These are phyloP conservation scores for Bombus affinis DNA, from an alignment of 1,140 invertebrate genomes.

Conservation along the genomic window DNA sequence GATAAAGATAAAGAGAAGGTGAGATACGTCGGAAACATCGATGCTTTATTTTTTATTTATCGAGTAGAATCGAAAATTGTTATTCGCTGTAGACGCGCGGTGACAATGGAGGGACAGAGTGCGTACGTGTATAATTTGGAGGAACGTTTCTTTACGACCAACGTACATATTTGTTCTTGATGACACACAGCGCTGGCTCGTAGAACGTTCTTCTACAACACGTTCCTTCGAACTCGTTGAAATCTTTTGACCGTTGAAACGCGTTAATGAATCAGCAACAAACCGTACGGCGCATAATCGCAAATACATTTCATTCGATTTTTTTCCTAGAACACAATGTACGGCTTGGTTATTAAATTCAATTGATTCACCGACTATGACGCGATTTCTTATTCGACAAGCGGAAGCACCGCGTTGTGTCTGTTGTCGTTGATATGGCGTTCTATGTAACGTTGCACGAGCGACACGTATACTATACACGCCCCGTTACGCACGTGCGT, in stretches of 20 bases:
- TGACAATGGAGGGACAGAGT: too few relatives aligned
- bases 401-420: not conserved
- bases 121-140: not conserved
- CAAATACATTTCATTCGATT: slow-evolving; percentile 13
- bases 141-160: too few relatives aligned
- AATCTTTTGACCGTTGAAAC: not conserved
- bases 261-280: not conserved
- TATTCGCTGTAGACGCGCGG: too few relatives aligned
- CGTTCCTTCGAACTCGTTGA: not conserved
- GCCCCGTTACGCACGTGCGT: not conserved
- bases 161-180: not conserved
- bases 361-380: slow-evolving; percentile 36
- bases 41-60: not conserved
- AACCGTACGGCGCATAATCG: not conserved
- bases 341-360: slow-evolving; percentile 29
- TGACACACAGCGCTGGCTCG: slow-evolving; percentile 16
- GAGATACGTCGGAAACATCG: not conserved
- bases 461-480: not conserved
- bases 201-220: not conserved
- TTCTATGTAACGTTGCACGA: not conserved
- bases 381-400: not conserved
- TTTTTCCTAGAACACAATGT: not conserved
- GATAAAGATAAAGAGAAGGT: slow-evolving; percentile 78
- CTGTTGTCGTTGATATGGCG: not conserved
- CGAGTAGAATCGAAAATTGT: not conserved